Base-by-base conservation (phyloP, 2,888 invertebrate species). In the Sphinx pinastri region DNA sequence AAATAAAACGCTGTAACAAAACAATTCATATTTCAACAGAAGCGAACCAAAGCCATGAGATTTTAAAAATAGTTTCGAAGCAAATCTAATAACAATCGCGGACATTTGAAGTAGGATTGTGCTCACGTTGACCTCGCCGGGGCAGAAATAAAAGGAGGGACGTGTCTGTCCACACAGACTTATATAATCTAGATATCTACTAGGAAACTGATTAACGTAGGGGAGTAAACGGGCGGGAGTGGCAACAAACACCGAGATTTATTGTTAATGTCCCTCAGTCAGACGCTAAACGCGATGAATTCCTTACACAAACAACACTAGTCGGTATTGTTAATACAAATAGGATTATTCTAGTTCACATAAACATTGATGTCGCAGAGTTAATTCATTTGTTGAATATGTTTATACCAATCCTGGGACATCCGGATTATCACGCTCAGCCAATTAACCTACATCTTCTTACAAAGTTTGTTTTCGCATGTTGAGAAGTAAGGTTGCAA, bases 201-300 rank as follows among this genome's bases (percentile, higher is more conserved):
- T 80, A 86, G 83, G 85, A 88, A 88, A 85, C 90, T 93, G 91
- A 93, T 92, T 91, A 91, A 88, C 88, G 88, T 74, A 80, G 81
- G 81, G 83, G 83, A 81, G 83, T 81, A 77, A 84, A 81, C 82
- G 78, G 77, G 79, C 75, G 74, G 73, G 52, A 57, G 63, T 54
- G 79, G 84, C 83, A 82, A 83, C 88, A 88, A 92, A 90, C 90
- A 88, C 81, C 82, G 80, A 82, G 88, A 92, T 93, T 93, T 92
- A 92, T 91, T 84, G 90, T 88, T 90, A 92, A 90, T 89, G 84
- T 87, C 82, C 86, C 84, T 82, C 79, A 84, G 84, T 82, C 82
- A 85, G 87, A 89, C 88, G 84, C 84, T 87, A 86, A 88, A 85
- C 77, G 86, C 85, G 80, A 85, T 86, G 84, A 85, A 91, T 87